Conservation (phyloP, 30 jellyfish, hydroid and myxozoan genomes). For the Hydractinia echinata region DNA sequence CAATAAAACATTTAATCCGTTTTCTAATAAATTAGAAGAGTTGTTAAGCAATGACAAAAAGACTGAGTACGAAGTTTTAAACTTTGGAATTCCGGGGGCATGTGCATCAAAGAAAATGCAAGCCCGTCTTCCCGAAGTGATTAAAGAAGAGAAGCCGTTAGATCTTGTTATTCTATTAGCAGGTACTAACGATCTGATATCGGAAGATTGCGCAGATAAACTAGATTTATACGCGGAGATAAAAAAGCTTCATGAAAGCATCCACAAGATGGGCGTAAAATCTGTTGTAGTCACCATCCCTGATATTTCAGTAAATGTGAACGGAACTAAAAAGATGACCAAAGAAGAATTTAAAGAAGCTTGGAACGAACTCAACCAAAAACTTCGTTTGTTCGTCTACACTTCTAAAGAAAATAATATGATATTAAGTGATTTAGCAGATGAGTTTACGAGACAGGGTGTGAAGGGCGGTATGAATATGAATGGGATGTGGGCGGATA, state of each 20-base stretch:
- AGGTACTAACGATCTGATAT: constrained; percentile 76
- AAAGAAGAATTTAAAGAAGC: background rate
- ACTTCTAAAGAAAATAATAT: constrained; percentile 18
- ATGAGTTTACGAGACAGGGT: constrained; percentile 52
- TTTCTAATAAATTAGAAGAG: constrained; percentile 37
- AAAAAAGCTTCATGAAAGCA: constrained; percentile 51
- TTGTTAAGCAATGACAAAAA: constrained; percentile 20
- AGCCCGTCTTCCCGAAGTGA: constrained; percentile 46
- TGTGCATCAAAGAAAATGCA: constrained; percentile 65
- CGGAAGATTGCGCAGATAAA: constrained; percentile 22
- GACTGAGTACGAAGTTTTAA: constrained; percentile 28
- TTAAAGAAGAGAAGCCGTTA: constrained; percentile 22
- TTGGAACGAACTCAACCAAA: constrained; percentile 49
- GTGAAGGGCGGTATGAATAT: constrained; percentile 14
- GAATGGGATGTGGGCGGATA: constrained; percentile 63
- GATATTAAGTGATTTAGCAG: constrained; percentile 56
- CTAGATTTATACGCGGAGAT: constrained; percentile 38
- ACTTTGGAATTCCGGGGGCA: constrained; percentile 67
- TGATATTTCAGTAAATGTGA: constrained; percentile 24
- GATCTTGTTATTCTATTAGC: constrained; percentile 70
- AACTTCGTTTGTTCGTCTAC: constrained; percentile 45
- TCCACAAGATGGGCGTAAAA: constrained; percentile 41
- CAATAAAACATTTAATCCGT: constrained; percentile 61
- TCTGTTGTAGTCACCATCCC: constrained; percentile 71
- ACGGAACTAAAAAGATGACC: background rate